phyloP scores from a whole-genome alignment of 1,140 invertebrate species.

The Orchestia grillus region DNA sequence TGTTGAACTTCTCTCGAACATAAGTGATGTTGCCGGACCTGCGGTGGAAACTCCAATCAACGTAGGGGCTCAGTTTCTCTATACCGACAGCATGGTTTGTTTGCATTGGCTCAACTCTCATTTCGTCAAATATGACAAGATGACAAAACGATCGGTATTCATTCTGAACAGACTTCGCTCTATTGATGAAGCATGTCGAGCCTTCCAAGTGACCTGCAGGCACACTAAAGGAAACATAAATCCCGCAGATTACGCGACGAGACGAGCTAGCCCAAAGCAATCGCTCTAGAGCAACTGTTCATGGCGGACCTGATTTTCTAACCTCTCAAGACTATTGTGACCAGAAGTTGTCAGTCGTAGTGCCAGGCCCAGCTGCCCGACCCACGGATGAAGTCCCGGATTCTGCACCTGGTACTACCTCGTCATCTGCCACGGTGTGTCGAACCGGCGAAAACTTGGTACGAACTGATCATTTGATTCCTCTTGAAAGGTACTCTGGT shows the following conservation, averaged over 20 bases:
- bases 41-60: not conserved
- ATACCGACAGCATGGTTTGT: slow-evolving; percentile 14
- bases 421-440: too few relatives aligned
- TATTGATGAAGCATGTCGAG: not conserved
- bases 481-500: too few relatives aligned
- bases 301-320: too few relatives aligned
- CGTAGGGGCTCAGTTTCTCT: not conserved
- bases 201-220: not conserved
- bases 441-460: too few relatives aligned
- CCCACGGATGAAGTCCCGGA: too few relatives aligned
- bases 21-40: too few relatives aligned
- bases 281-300: not conserved
- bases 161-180: not conserved
- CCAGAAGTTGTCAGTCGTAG: too few relatives aligned
- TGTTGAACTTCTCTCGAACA: not conserved
- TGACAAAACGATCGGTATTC: not conserved
- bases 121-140: not conserved
- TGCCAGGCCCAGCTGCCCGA: too few relatives aligned
- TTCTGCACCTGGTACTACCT: too few relatives aligned
- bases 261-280: too few relatives aligned
- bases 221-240: not conserved
- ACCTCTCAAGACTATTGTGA: not conserved
- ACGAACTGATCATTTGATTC: too few relatives aligned
- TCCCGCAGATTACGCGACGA: not conserved
- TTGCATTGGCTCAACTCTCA: not conserved